Conservation (phyloP, 2,797 vertebrate genomes). For the Anguilla megastoma region DNA sequence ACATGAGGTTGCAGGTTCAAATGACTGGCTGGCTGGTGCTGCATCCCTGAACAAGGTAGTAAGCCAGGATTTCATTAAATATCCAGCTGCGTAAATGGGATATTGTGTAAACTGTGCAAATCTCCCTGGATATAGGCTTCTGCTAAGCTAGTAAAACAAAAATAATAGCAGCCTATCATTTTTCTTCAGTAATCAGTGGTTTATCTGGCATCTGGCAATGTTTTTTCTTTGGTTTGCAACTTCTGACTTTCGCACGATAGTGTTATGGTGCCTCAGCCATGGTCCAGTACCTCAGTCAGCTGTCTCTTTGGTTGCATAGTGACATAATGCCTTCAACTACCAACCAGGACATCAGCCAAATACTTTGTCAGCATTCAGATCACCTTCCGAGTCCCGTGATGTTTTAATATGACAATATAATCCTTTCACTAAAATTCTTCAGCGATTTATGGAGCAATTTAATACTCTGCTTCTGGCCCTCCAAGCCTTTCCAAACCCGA, state of each 20-base stretch:
- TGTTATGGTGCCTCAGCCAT: background rate
- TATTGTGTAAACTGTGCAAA: background rate
- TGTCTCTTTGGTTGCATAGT: background rate
- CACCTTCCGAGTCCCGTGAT: constrained; percentile 4
- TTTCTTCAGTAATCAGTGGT: constrained; percentile 1
- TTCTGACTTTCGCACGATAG: background rate
- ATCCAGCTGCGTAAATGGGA: background rate
- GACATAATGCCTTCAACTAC: constrained; percentile 16
- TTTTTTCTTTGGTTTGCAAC: background rate
- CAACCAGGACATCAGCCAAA: constrained; percentile 16
- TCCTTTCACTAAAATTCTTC: constrained; percentile 26
- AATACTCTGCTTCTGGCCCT: background rate
- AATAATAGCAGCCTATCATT: background rate
- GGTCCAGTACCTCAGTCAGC: background rate
- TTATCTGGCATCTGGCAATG: background rate
- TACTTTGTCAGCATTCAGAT: constrained; percentile 22
- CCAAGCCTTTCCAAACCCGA: background rate
- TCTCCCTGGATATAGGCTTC: background rate
- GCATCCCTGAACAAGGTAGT: background rate
- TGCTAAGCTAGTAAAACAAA: background rate
- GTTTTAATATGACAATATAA: constrained; percentile 26
- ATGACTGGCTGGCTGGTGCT: background rate
- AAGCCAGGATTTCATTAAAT: background rate
- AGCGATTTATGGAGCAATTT: constrained; percentile 13
- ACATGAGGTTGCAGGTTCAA: background rate